These are phyloP conservation scores for Siderastrea radians DNA, from an alignment of 92 coral and sea anemone genomes.

Conservation along the genomic window DNA sequence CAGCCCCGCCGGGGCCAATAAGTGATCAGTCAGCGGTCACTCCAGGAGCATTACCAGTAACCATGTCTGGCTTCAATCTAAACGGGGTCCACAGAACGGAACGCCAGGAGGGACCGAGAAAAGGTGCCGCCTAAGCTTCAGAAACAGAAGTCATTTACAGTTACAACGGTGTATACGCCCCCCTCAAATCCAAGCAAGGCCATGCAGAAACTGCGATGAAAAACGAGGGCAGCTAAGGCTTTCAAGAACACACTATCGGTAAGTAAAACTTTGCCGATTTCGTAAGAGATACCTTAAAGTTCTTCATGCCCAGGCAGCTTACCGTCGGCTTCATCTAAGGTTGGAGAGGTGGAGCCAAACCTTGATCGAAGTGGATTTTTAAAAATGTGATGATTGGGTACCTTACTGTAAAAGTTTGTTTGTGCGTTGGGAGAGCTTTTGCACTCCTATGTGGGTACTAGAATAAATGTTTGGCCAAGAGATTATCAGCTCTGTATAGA, in stretches of 20 bases:
- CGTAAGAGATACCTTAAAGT: no score
- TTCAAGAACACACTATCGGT: conserved; percentile 83
- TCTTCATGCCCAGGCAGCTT: no score
- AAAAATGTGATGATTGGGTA: no score
- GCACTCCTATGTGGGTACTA: no score
- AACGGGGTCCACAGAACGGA: conserved; percentile 38
- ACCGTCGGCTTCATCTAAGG: no score
- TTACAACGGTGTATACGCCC: conserved; percentile 83
- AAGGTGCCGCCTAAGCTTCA: conserved; percentile 54
- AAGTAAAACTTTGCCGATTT: conserved; percentile 8
- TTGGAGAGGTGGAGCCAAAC: no score
- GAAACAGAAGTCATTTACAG: conserved; percentile 85
- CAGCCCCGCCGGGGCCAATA: conserved; percentile 73
- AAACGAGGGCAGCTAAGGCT: conserved; percentile 84
- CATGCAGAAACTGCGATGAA: conserved; percentile 85
- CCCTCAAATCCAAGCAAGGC: conserved; percentile 85
- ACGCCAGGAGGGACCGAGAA: conserved; percentile 55
- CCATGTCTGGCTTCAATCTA: conserved; percentile 10
- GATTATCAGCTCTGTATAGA: no score
- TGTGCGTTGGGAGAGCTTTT: no score
- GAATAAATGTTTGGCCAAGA: no score
- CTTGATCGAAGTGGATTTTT: no score
- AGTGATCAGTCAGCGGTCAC: conserved; percentile 26
- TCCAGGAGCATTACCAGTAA: conserved; percentile 30
- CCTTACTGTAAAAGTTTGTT: no score